Evolutionary conservation across 1,140 invertebrate species (phyloP), one percentile per base, ranked within the genome.

Genomic region (Apis dorsata): DNA sequence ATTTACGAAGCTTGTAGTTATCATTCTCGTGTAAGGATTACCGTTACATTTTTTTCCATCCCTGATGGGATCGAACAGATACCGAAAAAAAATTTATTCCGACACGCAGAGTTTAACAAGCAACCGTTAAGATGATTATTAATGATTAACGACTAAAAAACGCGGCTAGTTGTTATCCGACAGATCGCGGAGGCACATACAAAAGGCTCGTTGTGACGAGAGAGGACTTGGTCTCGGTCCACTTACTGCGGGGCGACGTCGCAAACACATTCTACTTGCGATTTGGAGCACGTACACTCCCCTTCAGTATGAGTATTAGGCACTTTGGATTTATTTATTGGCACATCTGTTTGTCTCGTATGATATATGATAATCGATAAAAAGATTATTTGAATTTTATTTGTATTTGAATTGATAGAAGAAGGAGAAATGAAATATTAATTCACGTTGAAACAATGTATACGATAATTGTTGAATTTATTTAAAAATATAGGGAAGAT

Each of bases 181-280:
- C 49, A 63, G 74, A 44, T 63, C 82, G 57, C 81, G 68, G 60
- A 81, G 72, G 59, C 63, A 82, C 63, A 71, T 75, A 88, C 89
- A 91, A 90, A 91, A 92, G 88, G 73, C 88, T 88, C 73, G 76
- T 73, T 90, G 86, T 88, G 87, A 91, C 88, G 87, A 89, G 90
- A 89, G 90, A 88, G 88, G 86, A 89, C 89, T 90, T 78, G 49
- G 92, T 92, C 91, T 90, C 92, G 92, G 92, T 93, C 92, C 91
- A 93, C 91, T 92, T 92, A 91, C 90, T 88, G 74, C 88, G 80
- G 49, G 87, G 84, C 63, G 78, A 83, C 78, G 83, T 83, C 66
- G 69, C 87, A 83, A 85, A 69, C 79, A 83, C 77, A 84, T 88
- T 88, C 87, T 79, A 80, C 86, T 85, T 84, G 84, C 86, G 82